These are phyloP conservation scores for Teleopsis dalmanni DNA, from an alignment of 1,140 invertebrate species.

Conservation along the genomic window DNA sequence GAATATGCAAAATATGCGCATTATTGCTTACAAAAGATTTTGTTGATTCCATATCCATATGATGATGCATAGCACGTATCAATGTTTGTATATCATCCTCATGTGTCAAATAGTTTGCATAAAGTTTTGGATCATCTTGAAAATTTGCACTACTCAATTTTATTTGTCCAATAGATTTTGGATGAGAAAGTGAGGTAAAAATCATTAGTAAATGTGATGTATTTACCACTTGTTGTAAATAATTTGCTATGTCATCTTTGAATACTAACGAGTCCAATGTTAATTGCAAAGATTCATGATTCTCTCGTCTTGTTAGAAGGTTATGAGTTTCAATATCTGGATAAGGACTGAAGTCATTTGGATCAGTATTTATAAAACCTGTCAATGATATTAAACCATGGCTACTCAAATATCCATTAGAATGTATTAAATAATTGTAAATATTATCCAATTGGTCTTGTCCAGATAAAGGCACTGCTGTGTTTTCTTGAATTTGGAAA, in stretches of 20 bases:
- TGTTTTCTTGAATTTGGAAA: constrained; percentile 17
- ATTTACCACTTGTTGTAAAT: constrained; percentile 10
- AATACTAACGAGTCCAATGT: constrained; percentile 16
- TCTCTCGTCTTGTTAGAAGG: constrained; percentile 17
- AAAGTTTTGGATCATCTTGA: constrained; percentile 59
- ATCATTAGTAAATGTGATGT: constrained; percentile 35
- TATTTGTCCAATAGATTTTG: constrained; percentile 62
- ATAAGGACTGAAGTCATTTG: constrained; percentile 20
- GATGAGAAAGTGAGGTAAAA: constrained; percentile 62
- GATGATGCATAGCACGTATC: constrained; percentile 60
- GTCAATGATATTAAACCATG: constrained; percentile 42
- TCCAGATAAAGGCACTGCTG: constrained; percentile 12
- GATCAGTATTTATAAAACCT: constrained; percentile 22
- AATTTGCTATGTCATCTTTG: constrained; percentile 13
- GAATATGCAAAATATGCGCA: constrained; percentile 51
- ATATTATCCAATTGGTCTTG: constrained; percentile 17
- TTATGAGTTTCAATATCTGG: constrained; percentile 38
- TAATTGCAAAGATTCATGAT: constrained; percentile 8
- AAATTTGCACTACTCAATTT: constrained; percentile 59
- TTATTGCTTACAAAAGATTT: constrained; percentile 52
- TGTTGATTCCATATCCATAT: constrained; percentile 50
- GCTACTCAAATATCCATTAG: constrained; percentile 47
- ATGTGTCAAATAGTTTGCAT: constrained; percentile 62
- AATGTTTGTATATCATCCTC: constrained; percentile 56
- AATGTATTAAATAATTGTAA: constrained; percentile 21